Conservation (phyloP, 37 sponge, comb jelly and placozoan species). For the Hexactinellida sp. region DNA sequence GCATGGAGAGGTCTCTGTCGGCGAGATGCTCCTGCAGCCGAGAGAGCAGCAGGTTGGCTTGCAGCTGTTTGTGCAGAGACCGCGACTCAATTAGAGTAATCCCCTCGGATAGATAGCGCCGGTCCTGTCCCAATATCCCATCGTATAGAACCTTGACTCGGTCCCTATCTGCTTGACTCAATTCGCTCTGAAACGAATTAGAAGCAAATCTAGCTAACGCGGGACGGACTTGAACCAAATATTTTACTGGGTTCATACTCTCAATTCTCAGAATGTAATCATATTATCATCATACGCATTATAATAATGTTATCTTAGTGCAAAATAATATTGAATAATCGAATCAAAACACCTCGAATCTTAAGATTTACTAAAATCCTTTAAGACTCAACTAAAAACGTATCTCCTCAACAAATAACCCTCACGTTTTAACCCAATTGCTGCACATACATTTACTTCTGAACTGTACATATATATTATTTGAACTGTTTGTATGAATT, state of each 20-base stretch:
- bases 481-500: no score
- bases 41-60: background rate
- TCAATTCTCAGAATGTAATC: background rate
- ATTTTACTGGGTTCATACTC: background rate
- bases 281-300: background rate
- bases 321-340: no score
- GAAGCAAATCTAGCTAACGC: background rate
- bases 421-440: no score
- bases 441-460: no score
- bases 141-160: background rate
- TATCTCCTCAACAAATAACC: no score
- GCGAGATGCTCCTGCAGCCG: background rate
- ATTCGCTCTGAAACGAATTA: background rate
- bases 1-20: background rate
- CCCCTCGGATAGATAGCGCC: background rate
- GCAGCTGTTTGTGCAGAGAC: background rate
- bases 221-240: background rate
- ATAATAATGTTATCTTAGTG: background rate
- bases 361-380: no score
- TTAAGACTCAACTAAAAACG: no score
- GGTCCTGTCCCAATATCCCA: background rate
- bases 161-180: background rate
- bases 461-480: no score
- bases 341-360: no score
- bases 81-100: background rate